These are phyloP conservation scores for Andrena chrysosceles DNA, from an alignment of 2,888 invertebrate species.

Conservation along the genomic window DNA sequence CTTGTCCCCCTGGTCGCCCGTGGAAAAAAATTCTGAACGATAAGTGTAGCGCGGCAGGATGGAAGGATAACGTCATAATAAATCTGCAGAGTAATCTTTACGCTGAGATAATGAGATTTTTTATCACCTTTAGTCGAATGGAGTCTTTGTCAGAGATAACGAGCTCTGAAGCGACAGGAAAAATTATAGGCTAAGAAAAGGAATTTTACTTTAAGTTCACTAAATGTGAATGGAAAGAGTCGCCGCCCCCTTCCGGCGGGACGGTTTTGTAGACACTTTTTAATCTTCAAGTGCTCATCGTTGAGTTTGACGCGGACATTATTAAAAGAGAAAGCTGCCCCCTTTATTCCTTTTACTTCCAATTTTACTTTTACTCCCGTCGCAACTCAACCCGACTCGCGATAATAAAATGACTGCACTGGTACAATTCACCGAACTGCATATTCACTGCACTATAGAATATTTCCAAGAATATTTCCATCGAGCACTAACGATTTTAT, in stretches of 20 bases:
- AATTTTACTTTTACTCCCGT: background rate
- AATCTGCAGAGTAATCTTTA: conserved; percentile 65
- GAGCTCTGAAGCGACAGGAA: conserved; percentile 58
- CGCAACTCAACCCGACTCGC: background rate
- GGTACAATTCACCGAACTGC: background rate
- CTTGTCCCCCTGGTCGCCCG: conserved; percentile 1
- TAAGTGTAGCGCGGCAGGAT: conserved; percentile 50
- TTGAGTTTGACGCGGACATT: conserved; percentile 36
- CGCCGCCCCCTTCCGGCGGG: conserved; percentile 18
- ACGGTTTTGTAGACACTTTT: conserved; percentile 55
- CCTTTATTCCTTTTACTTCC: background rate
- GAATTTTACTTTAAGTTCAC: conserved; percentile 60
- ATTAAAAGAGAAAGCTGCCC: conserved; percentile 30
- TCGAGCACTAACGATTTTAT: too few species aligned
- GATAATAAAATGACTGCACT: background rate
- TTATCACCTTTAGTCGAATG: conserved; percentile 61
- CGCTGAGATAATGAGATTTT: conserved; percentile 62
- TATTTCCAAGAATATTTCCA: background rate
- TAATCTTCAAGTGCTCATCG: conserved; percentile 45
- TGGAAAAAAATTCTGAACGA: conserved; percentile 39
- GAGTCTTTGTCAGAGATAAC: conserved; percentile 62
- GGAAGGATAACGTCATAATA: conserved; percentile 61
- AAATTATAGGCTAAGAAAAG: conserved; percentile 59
- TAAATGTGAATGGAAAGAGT: conserved; percentile 52
- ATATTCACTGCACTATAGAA: background rate